Percentiles rank a stretch among this genome's conserved stretches.
Conservation (phyloP, 2,113 vertebrate species). For the Micronycteris hirsuta region DNA sequence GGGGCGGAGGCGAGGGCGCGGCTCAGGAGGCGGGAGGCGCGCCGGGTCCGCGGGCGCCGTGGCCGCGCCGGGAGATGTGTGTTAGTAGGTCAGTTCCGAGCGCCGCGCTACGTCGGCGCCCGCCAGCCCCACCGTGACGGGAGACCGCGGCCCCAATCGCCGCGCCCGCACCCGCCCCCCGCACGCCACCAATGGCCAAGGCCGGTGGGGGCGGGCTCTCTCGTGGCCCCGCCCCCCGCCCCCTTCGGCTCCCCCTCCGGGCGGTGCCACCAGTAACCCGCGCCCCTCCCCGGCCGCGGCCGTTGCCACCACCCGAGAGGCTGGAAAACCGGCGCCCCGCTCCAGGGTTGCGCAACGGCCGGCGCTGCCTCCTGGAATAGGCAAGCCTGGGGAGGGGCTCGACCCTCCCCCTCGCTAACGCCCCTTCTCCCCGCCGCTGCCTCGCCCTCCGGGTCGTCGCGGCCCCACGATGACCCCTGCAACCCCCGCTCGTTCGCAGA, state of each 20-base stretch:
- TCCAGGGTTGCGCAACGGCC: slow-evolving; percentile 61
- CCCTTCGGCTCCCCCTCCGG: neutral
- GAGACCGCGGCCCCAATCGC: slow-evolving; percentile 74
- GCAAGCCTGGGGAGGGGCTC: neutral
- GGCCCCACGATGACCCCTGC: neutral
- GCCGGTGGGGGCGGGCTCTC: slow-evolving; percentile 22
- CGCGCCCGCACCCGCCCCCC: slow-evolving; percentile 39
- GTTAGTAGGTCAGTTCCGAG: slow-evolving; percentile 94
- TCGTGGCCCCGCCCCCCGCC: slow-evolving; percentile 30
- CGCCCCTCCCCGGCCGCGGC: neutral
- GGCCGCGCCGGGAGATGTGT: slow-evolving; percentile 88
- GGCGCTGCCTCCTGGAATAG: neutral
- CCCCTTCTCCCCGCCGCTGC: accelerated
- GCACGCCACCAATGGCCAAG: slow-evolving; percentile 66
- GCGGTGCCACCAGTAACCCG: neutral
- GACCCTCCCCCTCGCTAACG: neutral
- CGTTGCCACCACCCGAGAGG: neutral
- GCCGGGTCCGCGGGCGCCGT: slow-evolving; percentile 75
- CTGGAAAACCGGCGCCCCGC: neutral
- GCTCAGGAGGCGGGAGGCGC: slow-evolving; percentile 50
- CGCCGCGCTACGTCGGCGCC: slow-evolving; percentile 74
- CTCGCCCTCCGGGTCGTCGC: neutral
- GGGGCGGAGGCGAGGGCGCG: slow-evolving; percentile 38
- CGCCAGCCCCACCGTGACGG: slow-evolving; percentile 77
- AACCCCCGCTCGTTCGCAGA: neutral